Conservation (phyloP, 2,113 vertebrate genomes). For the Callaeas wilsoni region DNA sequence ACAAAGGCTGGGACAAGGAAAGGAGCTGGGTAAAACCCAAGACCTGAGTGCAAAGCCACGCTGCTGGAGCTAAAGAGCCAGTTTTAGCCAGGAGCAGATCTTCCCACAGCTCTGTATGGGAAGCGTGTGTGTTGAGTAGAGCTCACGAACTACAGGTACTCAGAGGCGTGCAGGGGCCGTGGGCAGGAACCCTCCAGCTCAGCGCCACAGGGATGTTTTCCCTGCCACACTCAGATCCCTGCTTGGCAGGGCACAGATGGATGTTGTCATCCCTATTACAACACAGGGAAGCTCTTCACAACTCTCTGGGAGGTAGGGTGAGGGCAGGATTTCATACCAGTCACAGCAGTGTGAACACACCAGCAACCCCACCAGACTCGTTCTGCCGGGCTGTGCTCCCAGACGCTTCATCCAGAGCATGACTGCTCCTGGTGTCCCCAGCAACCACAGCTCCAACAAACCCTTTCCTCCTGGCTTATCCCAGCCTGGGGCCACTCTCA, state of each 20-base stretch:
- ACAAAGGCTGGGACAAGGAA: not conserved
- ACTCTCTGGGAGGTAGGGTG: conserved; percentile 43
- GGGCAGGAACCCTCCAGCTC: not conserved
- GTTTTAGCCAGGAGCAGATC: not conserved
- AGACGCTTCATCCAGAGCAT: not conserved
- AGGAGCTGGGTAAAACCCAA: not conserved
- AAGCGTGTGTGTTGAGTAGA: accelerated
- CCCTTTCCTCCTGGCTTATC: not conserved
- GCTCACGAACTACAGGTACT: not conserved
- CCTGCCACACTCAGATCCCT: not conserved
- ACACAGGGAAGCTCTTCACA: conserved; percentile 41
- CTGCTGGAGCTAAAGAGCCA: not conserved
- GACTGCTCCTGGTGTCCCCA: conserved; percentile 5
- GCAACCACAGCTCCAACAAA: conserved; percentile 10
- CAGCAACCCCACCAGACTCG: conserved; percentile 31
- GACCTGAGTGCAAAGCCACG: not conserved
- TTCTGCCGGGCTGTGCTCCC: not conserved
- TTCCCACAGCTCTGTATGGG: accelerated
- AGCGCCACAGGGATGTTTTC: not conserved
- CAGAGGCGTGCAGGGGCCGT: not conserved
- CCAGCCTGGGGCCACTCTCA: not conserved
- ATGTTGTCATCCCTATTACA: conserved; percentile 41
- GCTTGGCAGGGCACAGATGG: not conserved
- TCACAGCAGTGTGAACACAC: not conserved
- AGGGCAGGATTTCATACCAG: conserved; percentile 42